These are phyloP conservation scores for Mylabris sibirica DNA, from an alignment of 2,888 invertebrate species.

Conservation along the genomic window DNA sequence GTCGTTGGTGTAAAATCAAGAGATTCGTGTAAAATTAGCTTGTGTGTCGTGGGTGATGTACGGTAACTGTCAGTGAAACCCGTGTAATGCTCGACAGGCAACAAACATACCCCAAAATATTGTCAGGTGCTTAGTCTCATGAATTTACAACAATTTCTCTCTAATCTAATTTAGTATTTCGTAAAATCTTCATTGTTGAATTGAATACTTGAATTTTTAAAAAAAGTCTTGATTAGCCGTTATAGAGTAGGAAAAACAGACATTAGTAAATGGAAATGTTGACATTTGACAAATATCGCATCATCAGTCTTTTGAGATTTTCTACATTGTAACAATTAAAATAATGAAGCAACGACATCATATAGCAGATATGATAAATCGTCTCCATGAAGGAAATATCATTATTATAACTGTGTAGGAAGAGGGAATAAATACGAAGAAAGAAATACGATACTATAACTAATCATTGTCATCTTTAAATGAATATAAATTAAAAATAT, in stretches of 20 bases:
- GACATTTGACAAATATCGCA: slow-evolving; percentile 47
- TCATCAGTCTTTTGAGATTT: slow-evolving; percentile 47
- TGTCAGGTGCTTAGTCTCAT: slow-evolving; percentile 29
- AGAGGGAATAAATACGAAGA: slow-evolving; percentile 38
- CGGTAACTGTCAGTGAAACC: slow-evolving; percentile 28
- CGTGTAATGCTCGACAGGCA: slow-evolving; percentile 33
- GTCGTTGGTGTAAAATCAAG: slow-evolving; percentile 20
- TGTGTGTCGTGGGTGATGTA: slow-evolving; percentile 28
- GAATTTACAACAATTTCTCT: not conserved
- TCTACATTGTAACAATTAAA: slow-evolving; percentile 51
- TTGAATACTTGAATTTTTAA: not conserved
- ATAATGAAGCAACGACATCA: slow-evolving; percentile 51
- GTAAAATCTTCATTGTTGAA: not conserved
- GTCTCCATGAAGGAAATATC: slow-evolving; percentile 37
- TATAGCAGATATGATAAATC: slow-evolving; percentile 45
- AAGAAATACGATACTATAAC: slow-evolving; percentile 32
- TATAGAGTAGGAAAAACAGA: slow-evolving; percentile 25
- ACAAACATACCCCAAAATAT: slow-evolving; percentile 29
- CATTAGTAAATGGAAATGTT: slow-evolving; percentile 40
- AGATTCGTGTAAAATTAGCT: slow-evolving; percentile 35
- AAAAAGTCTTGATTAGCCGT: slow-evolving; percentile 24
- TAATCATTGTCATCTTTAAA: slow-evolving; percentile 13
- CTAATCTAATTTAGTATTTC: slow-evolving; percentile 9
- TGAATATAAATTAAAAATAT: not conserved
- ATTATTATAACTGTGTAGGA: slow-evolving; percentile 44